These are phyloP conservation scores for Penaeus indicus DNA, from an alignment of 1,140 invertebrate genomes.

Conservation along the genomic window DNA sequence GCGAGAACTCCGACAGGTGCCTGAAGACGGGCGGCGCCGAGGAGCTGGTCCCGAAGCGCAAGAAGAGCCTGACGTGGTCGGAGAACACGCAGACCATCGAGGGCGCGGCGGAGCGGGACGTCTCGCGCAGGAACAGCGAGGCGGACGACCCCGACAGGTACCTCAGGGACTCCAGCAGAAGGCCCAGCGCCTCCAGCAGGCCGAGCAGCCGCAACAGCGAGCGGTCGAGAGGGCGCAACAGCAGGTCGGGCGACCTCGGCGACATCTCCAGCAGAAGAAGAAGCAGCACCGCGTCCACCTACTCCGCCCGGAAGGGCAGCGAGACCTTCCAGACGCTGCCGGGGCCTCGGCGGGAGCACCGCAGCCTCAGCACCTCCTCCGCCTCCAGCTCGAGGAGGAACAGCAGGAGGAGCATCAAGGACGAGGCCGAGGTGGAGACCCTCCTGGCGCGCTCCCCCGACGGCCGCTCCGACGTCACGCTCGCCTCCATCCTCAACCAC, in stretches of 20 bases:
- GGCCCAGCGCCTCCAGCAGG: slow-evolving; percentile 68
- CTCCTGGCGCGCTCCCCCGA: slow-evolving; percentile 20
- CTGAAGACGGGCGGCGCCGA: slow-evolving; percentile 2
- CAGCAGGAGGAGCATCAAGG: slow-evolving; percentile 58
- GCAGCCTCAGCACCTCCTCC: slow-evolving; percentile 41
- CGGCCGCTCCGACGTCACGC: slow-evolving; percentile 68
- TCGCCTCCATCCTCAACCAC: slow-evolving; percentile 76
- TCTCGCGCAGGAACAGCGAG: not conserved
- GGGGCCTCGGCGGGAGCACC: slow-evolving; percentile 25
- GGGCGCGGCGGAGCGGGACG: slow-evolving; percentile 13
- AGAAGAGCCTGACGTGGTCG: slow-evolving; percentile 65
- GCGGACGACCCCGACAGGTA: not conserved
- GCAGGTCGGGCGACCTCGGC: slow-evolving; percentile 44
- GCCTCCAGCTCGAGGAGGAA: slow-evolving; percentile 43
- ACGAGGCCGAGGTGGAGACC: slow-evolving; percentile 49
- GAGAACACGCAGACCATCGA: slow-evolving; percentile 68
- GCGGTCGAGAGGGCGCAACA: slow-evolving; percentile 66
- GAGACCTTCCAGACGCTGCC: slow-evolving; percentile 39
- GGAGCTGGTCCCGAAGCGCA: slow-evolving; percentile 49
- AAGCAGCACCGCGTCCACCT: slow-evolving; percentile 58
- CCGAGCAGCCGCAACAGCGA: slow-evolving; percentile 70
- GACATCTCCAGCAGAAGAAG: slow-evolving; percentile 42
- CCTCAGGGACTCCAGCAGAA: not conserved
- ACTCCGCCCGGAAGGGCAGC: slow-evolving; percentile 61
- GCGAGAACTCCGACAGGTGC: not conserved